Conservation (phyloP, 1,140 invertebrate genomes). For the Meloidogyne hapla region DNA sequence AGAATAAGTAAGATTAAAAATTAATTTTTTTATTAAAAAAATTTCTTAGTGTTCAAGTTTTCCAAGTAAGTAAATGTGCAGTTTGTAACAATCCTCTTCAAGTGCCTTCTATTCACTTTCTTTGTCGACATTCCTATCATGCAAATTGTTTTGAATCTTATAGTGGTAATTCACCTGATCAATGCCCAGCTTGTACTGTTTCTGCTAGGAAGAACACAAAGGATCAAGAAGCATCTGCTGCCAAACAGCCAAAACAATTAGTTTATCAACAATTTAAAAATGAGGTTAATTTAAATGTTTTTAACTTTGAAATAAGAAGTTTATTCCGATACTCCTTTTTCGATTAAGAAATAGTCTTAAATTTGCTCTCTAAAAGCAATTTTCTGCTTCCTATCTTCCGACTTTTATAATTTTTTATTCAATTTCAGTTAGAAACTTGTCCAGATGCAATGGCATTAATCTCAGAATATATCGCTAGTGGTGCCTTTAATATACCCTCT, state of each 20-base stretch:
- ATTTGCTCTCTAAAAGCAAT: too few relatives aligned
- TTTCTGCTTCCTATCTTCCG: too few relatives aligned
- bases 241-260: neutral
- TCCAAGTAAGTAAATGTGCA: constrained; percentile 52
- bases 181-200: constrained; percentile 20
- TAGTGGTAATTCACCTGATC: constrained; percentile 25
- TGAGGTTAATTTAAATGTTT: neutral
- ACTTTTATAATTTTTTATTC: neutral
- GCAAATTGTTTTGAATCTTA: constrained; percentile 52
- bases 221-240: neutral
- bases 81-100: constrained; percentile 34
- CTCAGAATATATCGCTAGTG: constrained; percentile 15
- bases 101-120: constrained; percentile 50
- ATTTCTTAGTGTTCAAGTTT: constrained; percentile 52
- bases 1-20: constrained; percentile 35
- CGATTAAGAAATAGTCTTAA: too few relatives aligned
- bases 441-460: constrained; percentile 26
- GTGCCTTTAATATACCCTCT: neutral
- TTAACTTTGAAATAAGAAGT: too few relatives aligned
- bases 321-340: too few relatives aligned
- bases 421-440: constrained; percentile 15
- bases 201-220: constrained; percentile 10
- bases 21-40: neutral
- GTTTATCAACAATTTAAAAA: constrained; percentile 32
- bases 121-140: constrained; percentile 53